A percentile compares a stretch with the other conserved stretches of the same genome.
Evolutionary conservation across 1,140 invertebrate species (phyloP).

Genomic region (Diprion similis): DNA sequence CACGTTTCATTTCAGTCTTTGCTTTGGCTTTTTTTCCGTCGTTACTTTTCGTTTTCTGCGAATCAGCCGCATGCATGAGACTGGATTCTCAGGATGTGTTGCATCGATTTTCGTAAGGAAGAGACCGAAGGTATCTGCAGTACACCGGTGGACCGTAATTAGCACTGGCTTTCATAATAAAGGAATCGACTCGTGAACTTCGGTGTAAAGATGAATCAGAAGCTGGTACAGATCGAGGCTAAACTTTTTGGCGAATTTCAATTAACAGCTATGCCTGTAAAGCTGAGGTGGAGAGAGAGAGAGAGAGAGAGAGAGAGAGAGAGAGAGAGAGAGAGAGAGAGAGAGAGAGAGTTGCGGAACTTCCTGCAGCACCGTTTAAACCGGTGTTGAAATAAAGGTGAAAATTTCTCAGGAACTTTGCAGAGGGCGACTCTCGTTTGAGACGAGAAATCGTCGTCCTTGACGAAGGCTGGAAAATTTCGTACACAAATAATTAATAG

Average conservation of each 20-base stretch:
- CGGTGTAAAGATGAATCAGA: too few species aligned
- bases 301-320: too few species aligned
- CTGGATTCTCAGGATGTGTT: background rate
- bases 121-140: too few species aligned
- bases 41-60: conserved; percentile 17
- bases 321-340: too few species aligned
- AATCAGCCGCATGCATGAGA: background rate
- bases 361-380: background rate
- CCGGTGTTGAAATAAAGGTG: background rate
- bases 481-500: conserved; percentile 17
- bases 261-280: background rate
- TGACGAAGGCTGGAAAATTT: background rate
- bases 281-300: too few species aligned
- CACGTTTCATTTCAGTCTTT: conserved; percentile 11
- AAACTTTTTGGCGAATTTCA: background rate
- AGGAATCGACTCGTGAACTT: too few species aligned
- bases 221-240: too few species aligned
- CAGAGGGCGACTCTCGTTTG: too few species aligned
- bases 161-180: background rate
- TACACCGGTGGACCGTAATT: too few species aligned
- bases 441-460: background rate
- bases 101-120: conserved; percentile 37
- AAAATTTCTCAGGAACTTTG: background rate
- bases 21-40: conserved; percentile 16
- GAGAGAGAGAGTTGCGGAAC: too few species aligned